Evolutionary conservation across 2,888 invertebrate genomes (phyloP), one percentile per base, ranked within the genome.

Genomic region (Cremastobaeus sp.): DNA sequence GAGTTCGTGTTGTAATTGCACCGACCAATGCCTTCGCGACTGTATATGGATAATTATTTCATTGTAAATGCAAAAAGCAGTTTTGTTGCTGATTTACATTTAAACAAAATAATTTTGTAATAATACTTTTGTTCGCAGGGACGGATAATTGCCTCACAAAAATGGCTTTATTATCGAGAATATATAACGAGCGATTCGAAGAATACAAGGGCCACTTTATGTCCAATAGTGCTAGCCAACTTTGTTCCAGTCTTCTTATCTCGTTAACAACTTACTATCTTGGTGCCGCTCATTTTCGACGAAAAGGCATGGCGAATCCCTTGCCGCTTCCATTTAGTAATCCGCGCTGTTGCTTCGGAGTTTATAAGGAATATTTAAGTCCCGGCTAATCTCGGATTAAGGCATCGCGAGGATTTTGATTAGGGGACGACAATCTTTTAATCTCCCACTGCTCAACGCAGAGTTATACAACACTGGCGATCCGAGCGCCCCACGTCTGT

Each of bases 321-420:
- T 71, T 79, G 73, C 74, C 66, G 76, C 79, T 78, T 75, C 82
- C 82, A 83, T 83, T 84, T 84, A 82, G 83, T 86, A 85, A 87
- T 86, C 85, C 85, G 78, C 76, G 78, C 75, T 79, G 82, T 83
- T 80, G 81, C 81, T 80, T 79, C 79, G 78, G 82, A 87, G 85
- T 86, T 87, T 86, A 85, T 84, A 85, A 86, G 87, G 86, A 86
- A 87, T 87, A 87, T 84, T 87, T 84, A 85, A 87, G 85, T 85
- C 84, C 79, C 82, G 82, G 81, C 81, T 87, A 84, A 87, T 85
- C 84, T 78, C 54, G 86, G 87, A 86, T 87, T 87, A 87, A 84
- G 79, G 77, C 77, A 79, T 78, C 79, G 79, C 80, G 79, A 82
- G 84, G 83, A 83, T 83, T 84, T 86, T 86, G 86, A 87, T 86